Evolutionary conservation across 1,140 invertebrate species (phyloP).

Genomic region (Bombus impatiens): DNA sequence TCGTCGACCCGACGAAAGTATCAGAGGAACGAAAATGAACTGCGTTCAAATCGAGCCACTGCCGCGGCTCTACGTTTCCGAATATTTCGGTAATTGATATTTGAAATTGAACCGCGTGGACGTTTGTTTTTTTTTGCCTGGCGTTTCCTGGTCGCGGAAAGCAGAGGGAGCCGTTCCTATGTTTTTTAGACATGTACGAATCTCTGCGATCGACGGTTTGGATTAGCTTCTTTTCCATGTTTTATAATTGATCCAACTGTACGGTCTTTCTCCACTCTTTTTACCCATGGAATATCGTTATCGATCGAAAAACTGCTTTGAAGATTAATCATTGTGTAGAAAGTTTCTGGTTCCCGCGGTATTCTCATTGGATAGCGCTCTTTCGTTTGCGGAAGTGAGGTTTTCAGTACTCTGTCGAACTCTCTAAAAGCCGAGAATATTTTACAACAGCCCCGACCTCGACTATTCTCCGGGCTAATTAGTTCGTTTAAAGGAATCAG

Average conservation of each 20-base stretch:
- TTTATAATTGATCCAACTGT: not conserved
- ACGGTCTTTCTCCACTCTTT: not conserved
- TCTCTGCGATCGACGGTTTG: not conserved
- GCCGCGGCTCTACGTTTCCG: not conserved
- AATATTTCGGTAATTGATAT: conserved; percentile 50
- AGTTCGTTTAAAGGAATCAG: conserved; percentile 58
- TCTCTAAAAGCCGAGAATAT: not conserved
- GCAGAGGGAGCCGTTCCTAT: not conserved
- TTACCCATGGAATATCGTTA: not conserved
- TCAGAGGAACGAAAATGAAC: conserved; percentile 28
- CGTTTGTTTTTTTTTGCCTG: conserved; percentile 23
- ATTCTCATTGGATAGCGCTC: not conserved
- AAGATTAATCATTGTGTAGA: conserved; percentile 14
- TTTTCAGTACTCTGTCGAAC: not conserved
- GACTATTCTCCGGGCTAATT: conserved; percentile 45
- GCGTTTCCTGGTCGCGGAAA: not conserved
- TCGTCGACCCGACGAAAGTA: conserved; percentile 2
- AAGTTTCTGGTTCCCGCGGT: not conserved
- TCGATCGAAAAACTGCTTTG: not conserved
- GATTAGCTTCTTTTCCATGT: conserved; percentile 5
- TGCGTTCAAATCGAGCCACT: not conserved
- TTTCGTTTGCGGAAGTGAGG: not conserved
- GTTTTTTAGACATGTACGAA: not conserved
- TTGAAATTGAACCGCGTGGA: not conserved
- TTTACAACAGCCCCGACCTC: not conserved